Base-by-base conservation (phyloP, 2,888 invertebrate genomes). In the Pollenia angustigena region DNA sequence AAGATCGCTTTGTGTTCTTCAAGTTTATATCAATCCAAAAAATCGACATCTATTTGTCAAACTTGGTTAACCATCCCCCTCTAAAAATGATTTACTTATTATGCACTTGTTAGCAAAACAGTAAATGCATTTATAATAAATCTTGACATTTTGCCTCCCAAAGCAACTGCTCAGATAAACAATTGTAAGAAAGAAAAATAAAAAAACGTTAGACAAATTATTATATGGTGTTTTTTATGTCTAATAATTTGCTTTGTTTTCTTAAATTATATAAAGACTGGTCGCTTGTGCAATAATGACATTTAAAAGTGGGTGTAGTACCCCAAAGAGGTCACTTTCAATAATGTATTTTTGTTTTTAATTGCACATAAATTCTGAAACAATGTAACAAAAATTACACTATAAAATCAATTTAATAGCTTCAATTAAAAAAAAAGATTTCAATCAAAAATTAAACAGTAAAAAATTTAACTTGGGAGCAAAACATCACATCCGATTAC, bases 161-260 rank as follows among this genome's bases (percentile, higher is more conserved):
- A 76, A 60, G 62, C 40, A 68, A 76, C 74, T 50, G 74, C 52
- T 52, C 64, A 56, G 62, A 54, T 18, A 54, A 54, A 79, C 40
- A 48, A 69, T 32, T 64, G 82, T 40, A 46, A 58, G 18, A 64
- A 44, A 3, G 40, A 48, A 52, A n/a, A 44, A 54, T 7, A 40
- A 46, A 62, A 58, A 48, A 76, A 71, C 56, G 71, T 52, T 60
- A 72, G 78, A 81, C 85, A 85, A 81, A 85, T 85, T 81, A 60
- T 58, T 72, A 48, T 54, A 4, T 48, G 8, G 12, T 8, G 18
- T 40, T 14, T 48, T 16, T 44, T 9, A 23, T 14, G 3, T 58
- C 32, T 12, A 44, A 12, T 14, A 23, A 58, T 64, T 81, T 58
- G 74, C 60, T 69, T 74, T 74, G 46, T 50, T 81, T 81, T 64